Percentiles rank a stretch among this genome's conserved stretches.
Evolutionary conservation across 2,113 vertebrate species (phyloP).

Genomic region (Micronycteris hirsuta): DNA sequence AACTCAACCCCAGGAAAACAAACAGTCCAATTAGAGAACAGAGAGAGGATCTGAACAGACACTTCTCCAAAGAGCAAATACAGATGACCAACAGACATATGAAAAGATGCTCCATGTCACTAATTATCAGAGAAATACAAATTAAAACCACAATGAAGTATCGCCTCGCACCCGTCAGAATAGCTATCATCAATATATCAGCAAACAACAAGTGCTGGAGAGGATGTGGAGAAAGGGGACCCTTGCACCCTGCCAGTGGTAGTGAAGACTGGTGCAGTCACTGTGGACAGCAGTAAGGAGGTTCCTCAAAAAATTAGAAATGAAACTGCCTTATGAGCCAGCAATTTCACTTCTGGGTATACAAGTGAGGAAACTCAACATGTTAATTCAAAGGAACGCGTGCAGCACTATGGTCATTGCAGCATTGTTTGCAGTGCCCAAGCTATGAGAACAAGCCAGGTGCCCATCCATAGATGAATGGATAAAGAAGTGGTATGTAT

Average conservation of each 20-base stretch:
- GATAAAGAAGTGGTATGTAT: not conserved
- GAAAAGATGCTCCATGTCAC: not conserved
- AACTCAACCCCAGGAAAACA: not conserved
- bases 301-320: not conserved
- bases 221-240: not conserved
- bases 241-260: no score
- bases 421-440: not conserved
- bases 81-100: not conserved
- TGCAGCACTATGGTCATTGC: not conserved
- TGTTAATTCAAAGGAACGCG: not conserved
- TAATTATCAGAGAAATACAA: not conserved
- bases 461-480: not conserved
- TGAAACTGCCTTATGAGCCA: not conserved
- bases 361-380: not conserved
- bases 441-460: not conserved
- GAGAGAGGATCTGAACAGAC: not conserved
- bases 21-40: not conserved
- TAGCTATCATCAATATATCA: not conserved
- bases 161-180: no score
- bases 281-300: not conserved
- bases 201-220: not conserved
- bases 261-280: not conserved
- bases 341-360: not conserved
- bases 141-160: not conserved
- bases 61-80: not conserved